phyloP scores from a whole-genome alignment of 2,113 vertebrate species.

The Mesembrinibis cayennensis region DNA sequence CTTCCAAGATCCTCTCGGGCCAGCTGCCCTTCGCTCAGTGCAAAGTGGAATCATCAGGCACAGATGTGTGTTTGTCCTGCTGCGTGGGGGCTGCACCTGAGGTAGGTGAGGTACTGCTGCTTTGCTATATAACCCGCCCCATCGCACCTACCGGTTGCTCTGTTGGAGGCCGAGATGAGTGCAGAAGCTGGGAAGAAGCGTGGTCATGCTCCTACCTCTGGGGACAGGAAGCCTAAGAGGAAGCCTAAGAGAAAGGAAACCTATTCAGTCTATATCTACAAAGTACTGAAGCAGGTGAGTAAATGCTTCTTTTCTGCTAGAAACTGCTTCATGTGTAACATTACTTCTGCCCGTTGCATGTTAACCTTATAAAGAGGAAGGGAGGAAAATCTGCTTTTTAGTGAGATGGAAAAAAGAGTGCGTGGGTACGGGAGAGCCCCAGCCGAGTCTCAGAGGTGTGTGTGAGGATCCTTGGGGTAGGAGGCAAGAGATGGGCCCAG shows the following conservation, averaged over 20 bases:
- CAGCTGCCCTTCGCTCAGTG: background rate
- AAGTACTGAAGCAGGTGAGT: conserved; percentile 64
- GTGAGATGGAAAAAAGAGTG: background rate
- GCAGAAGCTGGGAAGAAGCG: background rate
- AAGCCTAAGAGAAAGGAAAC: background rate
- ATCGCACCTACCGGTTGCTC: accelerated
- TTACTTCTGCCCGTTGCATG: accelerated
- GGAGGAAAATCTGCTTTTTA: background rate
- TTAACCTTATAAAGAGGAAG: background rate
- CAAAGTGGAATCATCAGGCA: background rate
- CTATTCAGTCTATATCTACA: conserved; percentile 48
- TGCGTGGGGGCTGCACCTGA: background rate
- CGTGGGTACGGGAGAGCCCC: background rate
- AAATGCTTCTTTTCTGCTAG: background rate
- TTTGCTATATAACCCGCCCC: background rate
- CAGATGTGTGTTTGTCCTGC: background rate
- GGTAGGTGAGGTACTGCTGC: background rate
- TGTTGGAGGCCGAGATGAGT: background rate
- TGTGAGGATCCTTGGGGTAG: no score
- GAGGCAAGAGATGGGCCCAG: background rate
- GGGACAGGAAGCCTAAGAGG: background rate
- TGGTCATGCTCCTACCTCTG: background rate
- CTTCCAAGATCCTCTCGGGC: background rate
- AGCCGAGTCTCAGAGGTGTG: background rate
- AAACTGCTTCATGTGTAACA: accelerated